Percentiles rank a stretch among this genome's conserved stretches.
phyloP scores from a whole-genome alignment of 2,888 invertebrate genomes.

The Helicoverpa assulta region DNA sequence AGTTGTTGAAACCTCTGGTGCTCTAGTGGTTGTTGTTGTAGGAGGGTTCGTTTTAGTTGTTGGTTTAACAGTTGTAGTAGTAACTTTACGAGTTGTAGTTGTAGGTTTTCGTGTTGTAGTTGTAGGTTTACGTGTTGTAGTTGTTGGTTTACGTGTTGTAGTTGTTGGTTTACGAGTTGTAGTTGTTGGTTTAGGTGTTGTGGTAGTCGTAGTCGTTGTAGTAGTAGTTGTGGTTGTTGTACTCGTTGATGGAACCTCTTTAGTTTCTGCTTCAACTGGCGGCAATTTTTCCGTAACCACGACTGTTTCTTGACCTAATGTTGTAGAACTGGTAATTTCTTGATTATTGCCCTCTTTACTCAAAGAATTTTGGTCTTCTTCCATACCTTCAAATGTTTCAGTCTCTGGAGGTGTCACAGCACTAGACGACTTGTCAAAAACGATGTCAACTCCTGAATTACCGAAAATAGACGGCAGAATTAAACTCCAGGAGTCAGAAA shows the following conservation, averaged over 20 bases:
- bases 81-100: slow-evolving; percentile 38
- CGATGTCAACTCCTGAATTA: slow-evolving; percentile 91
- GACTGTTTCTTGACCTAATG: slow-evolving; percentile 57
- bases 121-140: slow-evolving; percentile 57
- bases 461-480: slow-evolving; percentile 95
- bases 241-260: slow-evolving; percentile 54
- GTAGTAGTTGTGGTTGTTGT: slow-evolving; percentile 56
- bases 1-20: slow-evolving; percentile 35
- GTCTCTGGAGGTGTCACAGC: slow-evolving; percentile 83
- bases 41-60: slow-evolving; percentile 45
- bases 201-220: slow-evolving; percentile 53
- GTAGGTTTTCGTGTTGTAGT: slow-evolving; percentile 50
- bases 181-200: too few relatives aligned
- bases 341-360: slow-evolving; percentile 78
- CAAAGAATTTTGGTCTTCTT: slow-evolving; percentile 71
- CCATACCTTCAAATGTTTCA: slow-evolving; percentile 78
- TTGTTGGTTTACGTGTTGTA: slow-evolving; percentile 55
- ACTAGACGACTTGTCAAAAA: slow-evolving; percentile 86
- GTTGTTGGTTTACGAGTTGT: slow-evolving; percentile 46
- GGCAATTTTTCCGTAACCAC: slow-evolving; percentile 61
- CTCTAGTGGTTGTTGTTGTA: slow-evolving; percentile 59
- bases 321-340: slow-evolving; percentile 68
- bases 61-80: slow-evolving; percentile 38
- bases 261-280: slow-evolving; percentile 51
- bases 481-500: slow-evolving; percentile 94